Evolutionary conservation across 35 echinoderm and acorn worm species (phyloP), one percentile per base, ranked within the genome.

Genomic region (Apostichopus parvimensis): DNA sequence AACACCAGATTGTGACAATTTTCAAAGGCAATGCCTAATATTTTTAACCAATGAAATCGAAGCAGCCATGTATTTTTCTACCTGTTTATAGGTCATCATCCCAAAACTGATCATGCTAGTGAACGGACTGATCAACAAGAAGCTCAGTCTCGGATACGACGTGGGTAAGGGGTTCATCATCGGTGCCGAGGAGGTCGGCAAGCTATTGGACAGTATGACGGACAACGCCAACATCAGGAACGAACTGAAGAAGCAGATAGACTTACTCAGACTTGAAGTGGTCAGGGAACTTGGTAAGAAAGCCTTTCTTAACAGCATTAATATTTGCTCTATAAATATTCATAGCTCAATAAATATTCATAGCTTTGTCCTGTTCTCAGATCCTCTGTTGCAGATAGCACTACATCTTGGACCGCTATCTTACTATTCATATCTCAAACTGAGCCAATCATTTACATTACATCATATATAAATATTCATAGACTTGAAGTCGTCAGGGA

Each of bases 61-160:
- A 11, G 57, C 57, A 60, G 57, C 57, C 57, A 60, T 60, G 25
- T 57, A 5, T 72, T 73, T 71, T 54, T 45, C 72, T 73, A 72
- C 62, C 11, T 70, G 1, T 11, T 34, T 22, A 1, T 20, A 99
- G 95, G 90, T 94, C 15, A 85, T 99, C 11, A 94, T 99, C 77
- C 97, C 97, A 12, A 90, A 87, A 77, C 61, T 96, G 21, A 94
- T 96, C 24, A 59, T 21, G 56, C 75, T 90, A 25, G 87, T 99
- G 6, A 96, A 99, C 20, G 66, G 93, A 6, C 91, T 93, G 3
- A 99, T 99, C 84, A 99, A 99, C 91, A 73, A 80, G 55, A 92
- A 99, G 82, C 92, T 99, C 18, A 95, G 94, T 34, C 95, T 99
- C 1, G 97, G 97, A 8, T 99, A 99, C 54, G 97, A 99, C 60